These are phyloP conservation scores for Pangasius macronema DNA, from an alignment of 2,797 vertebrate species.

Conservation along the genomic window DNA sequence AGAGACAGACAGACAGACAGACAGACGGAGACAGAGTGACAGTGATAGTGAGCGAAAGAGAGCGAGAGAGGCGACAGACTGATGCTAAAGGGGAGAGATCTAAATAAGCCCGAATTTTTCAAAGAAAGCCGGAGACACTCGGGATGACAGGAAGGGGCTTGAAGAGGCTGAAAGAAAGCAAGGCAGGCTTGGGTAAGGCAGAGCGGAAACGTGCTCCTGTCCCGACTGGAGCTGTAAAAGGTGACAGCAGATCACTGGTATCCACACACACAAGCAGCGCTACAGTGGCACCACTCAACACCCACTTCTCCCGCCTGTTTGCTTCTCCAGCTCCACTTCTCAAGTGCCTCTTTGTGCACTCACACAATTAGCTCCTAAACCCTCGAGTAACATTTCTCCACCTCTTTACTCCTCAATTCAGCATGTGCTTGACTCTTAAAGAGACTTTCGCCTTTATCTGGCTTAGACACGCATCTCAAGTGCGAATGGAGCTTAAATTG, in stretches of 20 bases:
- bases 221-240: conserved; percentile 39
- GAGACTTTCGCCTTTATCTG: conserved; percentile 42
- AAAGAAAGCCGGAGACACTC: not conserved
- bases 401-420: conserved; percentile 47
- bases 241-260: conserved; percentile 42
- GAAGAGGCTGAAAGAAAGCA: conserved; percentile 21
- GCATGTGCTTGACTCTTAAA: conserved; percentile 50
- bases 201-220: conserved; percentile 33
- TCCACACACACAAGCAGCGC: conserved; percentile 38
- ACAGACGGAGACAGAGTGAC: not conserved
- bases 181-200: not conserved
- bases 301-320: conserved; percentile 33
- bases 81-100: conserved; percentile 13
- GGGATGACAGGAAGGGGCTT: not conserved
- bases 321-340: conserved; percentile 48
- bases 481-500: conserved; percentile 23
- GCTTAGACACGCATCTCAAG: conserved; percentile 6
- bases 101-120: not conserved
- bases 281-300: conserved; percentile 35
- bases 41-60: not conserved
- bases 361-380: conserved; percentile 56
- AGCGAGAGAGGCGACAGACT: not conserved
- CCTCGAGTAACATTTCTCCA: conserved; percentile 42
- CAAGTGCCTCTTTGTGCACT: conserved; percentile 55
- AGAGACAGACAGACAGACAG: not conserved